Evolutionary conservation across 2,888 invertebrate genomes (phyloP).

Genomic region (Macaria liturata): DNA sequence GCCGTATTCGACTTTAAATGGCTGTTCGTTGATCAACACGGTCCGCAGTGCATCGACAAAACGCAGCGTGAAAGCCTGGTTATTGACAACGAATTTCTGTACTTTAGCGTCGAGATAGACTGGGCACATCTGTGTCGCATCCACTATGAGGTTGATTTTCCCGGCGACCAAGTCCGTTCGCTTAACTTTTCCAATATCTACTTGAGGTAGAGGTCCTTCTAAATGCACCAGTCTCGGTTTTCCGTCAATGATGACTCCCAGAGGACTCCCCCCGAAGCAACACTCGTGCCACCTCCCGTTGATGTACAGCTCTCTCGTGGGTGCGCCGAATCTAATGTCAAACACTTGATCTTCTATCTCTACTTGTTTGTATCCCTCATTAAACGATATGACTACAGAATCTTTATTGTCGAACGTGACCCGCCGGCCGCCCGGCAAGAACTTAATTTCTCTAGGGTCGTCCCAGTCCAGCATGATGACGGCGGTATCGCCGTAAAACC

Average conservation of each 20-base stretch:
- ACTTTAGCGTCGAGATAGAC: conserved; percentile 93
- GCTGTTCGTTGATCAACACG: conserved; percentile 90
- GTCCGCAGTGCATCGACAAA: conserved; percentile 91
- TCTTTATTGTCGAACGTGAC: conserved; percentile 91
- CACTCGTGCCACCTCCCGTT: conserved; percentile 96
- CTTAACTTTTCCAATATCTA: conserved; percentile 91
- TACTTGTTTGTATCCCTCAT: conserved; percentile 89
- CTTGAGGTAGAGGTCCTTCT: conserved; percentile 96
- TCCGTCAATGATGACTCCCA: conserved; percentile 91
- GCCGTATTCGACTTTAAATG: conserved; percentile 91
- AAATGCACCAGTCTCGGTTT: conserved; percentile 91
- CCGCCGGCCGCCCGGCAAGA: conserved; percentile 90
- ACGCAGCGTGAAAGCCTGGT: conserved; percentile 88
- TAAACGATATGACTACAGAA: conserved; percentile 84
- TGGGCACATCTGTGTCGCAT: conserved; percentile 90
- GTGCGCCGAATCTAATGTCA: conserved; percentile 94
- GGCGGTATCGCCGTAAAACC: conserved; percentile 93
- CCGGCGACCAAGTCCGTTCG: conserved; percentile 93
- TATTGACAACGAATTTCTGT: conserved; percentile 90
- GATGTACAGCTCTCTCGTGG: conserved; percentile 94
- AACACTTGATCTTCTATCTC: conserved; percentile 88
- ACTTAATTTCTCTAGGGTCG: conserved; percentile 93
- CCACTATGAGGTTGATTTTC: conserved; percentile 92
- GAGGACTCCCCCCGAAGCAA: conserved; percentile 94
- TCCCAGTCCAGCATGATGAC: conserved; percentile 93